phyloP scores from a whole-genome alignment of 2,888 invertebrate genomes.

The Scaptomyza flava region DNA sequence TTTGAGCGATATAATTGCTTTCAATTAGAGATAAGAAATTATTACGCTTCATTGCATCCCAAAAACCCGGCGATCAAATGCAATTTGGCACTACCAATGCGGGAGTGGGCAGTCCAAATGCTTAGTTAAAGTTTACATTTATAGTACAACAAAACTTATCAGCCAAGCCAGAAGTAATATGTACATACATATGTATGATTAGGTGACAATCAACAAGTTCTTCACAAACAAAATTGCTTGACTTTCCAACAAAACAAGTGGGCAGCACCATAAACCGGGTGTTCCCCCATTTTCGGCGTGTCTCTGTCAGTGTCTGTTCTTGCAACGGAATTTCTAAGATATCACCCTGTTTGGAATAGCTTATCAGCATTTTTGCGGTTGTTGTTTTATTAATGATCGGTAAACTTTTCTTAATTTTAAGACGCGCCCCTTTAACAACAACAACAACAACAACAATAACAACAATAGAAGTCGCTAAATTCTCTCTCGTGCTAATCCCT shows the following conservation, averaged over 20 bases:
- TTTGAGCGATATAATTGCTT: constrained; percentile 67
- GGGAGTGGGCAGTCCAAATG: constrained; percentile 30
- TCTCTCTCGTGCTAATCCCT: constrained; percentile 38
- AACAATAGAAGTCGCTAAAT: constrained; percentile 1
- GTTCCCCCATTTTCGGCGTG: not conserved
- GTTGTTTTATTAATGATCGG: constrained; percentile 10
- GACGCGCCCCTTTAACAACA: constrained; percentile 17
- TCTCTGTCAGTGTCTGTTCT: no score
- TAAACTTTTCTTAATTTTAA: not conserved
- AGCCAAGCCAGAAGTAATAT: not conserved
- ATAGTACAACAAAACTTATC: not conserved
- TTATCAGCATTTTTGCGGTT: constrained; percentile 12
- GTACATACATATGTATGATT: not conserved
- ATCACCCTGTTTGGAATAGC: constrained; percentile 9
- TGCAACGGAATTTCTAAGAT: no score
- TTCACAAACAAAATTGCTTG: constrained; percentile 17
- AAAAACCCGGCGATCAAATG: constrained; percentile 28
- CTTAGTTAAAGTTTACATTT: constrained; percentile 3
- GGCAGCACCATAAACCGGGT: no score
- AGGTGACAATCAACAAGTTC: constrained; percentile 20
- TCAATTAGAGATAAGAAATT: constrained; percentile 65
- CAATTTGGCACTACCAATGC: constrained; percentile 39
- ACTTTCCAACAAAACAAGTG: not conserved
- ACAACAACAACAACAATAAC: not conserved
- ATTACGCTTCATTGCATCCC: constrained; percentile 67